Base-by-base conservation (phyloP, 2,797 vertebrate genomes). In the Dendrocincla fuliginosa region DNA sequence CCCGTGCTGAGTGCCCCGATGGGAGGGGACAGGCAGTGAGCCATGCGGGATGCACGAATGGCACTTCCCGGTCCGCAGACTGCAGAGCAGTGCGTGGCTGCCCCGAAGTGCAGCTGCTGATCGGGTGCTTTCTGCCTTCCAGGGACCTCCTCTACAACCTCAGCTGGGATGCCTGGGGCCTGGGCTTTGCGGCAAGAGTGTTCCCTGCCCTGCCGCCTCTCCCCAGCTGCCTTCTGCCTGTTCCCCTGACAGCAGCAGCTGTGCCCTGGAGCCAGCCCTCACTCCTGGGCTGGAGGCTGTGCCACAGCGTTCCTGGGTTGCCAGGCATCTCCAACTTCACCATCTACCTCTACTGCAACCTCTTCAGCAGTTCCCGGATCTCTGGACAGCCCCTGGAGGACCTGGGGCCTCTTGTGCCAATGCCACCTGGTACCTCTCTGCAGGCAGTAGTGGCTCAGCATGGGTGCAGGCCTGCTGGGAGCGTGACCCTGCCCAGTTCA, bases 381-480 rank as follows among this genome's bases (percentile, higher is more conserved):
- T 93, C 96, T 39, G 95, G 95, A 17, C 97, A 97, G 44, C 89
- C 95, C 59, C 98, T 86, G 10, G 98, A 98, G 2, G 98, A 99
- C 94, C 97, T 98, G 22, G 98, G 10, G 97, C 97, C 49, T 97
- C 98, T 7, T 99, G 99, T 91, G 98, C 98, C 6, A 98, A 98
- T 15, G 98, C 98, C 9, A 98, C 98, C 39, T 99, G 98, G 98
- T 99, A 99, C 90, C 97, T 99, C 61, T 97, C 98, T 18, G 98
- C 98, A 4, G 98, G 98, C 13, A 98, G 98, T 89, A 98, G 98
- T 28, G 98, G 98, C 94, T 99, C 98, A 81, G 95, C 98, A 7
- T 99, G 99, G 99, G 98, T 99, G 47, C 98, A 98, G 56, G 98
- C 99, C 71, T 99, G 99, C 97, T 98, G 98, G 8, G 98, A 99